phyloP scores from a whole-genome alignment of 2,797 vertebrate genomes.

The Fundulus diaphanus region DNA sequence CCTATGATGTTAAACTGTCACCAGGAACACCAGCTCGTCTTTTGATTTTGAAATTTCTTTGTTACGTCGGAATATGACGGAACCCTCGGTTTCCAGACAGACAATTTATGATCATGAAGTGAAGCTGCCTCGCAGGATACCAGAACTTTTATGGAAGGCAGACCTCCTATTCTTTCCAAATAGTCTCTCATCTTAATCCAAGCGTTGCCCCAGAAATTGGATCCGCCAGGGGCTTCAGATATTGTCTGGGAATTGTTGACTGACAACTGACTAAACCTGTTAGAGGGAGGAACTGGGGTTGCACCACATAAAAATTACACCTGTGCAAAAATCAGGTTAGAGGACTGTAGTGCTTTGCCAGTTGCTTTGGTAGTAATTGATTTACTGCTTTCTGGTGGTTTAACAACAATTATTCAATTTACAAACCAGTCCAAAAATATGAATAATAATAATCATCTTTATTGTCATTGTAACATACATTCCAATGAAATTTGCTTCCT shows the following conservation, averaged over 20 bases:
- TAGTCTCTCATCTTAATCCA: slow-evolving; percentile 72
- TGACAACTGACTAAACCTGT: slow-evolving; percentile 70
- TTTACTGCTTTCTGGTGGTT: slow-evolving; percentile 76
- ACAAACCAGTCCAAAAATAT: slow-evolving; percentile 24
- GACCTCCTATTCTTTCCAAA: slow-evolving; percentile 59
- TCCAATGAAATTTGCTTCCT: too few species aligned
- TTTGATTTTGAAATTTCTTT: slow-evolving; percentile 64
- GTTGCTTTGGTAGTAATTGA: slow-evolving; percentile 16
- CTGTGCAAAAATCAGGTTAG: slow-evolving; percentile 14
- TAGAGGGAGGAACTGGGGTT: slow-evolving; percentile 39
- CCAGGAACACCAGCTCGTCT: slow-evolving; percentile 49
- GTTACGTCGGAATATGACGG: slow-evolving; percentile 60
- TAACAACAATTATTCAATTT: slow-evolving; percentile 73
- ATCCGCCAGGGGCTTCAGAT: slow-evolving; percentile 57
- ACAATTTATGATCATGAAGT: slow-evolving; percentile 80
- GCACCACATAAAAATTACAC: slow-evolving; percentile 23
- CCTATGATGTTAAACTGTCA: slow-evolving; percentile 63
- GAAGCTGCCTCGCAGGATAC: slow-evolving; percentile 71
- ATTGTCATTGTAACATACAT: too few species aligned
- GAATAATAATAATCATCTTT: too few species aligned
- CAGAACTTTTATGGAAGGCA: slow-evolving; percentile 81
- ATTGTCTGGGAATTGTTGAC: slow-evolving; percentile 68
- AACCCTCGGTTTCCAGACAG: slow-evolving; percentile 70
- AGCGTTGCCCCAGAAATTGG: slow-evolving; percentile 56
- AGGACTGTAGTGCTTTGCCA: neutral